These are phyloP conservation scores for Phylloscopus whistleri DNA, from an alignment of 2,113 vertebrate genomes.

Conservation along the genomic window DNA sequence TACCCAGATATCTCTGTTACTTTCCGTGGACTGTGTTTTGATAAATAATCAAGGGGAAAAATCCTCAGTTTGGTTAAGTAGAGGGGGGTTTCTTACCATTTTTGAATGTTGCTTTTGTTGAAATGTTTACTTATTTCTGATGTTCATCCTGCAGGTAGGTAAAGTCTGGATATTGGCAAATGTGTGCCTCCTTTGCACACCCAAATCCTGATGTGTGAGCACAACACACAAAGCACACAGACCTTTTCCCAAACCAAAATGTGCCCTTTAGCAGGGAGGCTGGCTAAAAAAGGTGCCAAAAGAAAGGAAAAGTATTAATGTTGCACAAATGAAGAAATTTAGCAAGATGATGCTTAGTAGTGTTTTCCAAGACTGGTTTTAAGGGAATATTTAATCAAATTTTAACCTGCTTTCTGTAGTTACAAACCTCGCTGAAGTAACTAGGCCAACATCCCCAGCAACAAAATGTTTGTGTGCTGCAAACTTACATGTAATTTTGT, in stretches of 20 bases:
- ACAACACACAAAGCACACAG: background rate
- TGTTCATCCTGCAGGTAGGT: slow-evolving; percentile 36
- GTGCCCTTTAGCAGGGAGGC: background rate
- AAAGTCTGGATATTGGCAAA: background rate
- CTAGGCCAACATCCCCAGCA: background rate
- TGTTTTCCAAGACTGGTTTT: background rate
- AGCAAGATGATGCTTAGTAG: background rate
- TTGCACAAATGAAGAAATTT: background rate
- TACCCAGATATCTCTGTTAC: slow-evolving; percentile 63
- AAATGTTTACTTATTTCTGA: background rate
- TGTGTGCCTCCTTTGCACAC: background rate
- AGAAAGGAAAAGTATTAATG: background rate
- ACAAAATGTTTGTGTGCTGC: slow-evolving; percentile 25
- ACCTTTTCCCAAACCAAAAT: background rate
- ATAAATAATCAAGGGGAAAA: background rate
- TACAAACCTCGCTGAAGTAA: background rate
- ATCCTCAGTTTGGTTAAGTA: background rate
- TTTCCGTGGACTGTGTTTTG: slow-evolving; percentile 63
- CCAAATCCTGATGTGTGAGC: background rate
- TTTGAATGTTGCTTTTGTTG: background rate
- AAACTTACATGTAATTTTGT: background rate
- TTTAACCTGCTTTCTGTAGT: background rate
- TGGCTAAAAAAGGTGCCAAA: background rate
- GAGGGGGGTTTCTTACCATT: background rate
- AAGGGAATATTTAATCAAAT: background rate